Conservation (phyloP, 92 coral and sea anemone species). For the Phenganax marumi region DNA sequence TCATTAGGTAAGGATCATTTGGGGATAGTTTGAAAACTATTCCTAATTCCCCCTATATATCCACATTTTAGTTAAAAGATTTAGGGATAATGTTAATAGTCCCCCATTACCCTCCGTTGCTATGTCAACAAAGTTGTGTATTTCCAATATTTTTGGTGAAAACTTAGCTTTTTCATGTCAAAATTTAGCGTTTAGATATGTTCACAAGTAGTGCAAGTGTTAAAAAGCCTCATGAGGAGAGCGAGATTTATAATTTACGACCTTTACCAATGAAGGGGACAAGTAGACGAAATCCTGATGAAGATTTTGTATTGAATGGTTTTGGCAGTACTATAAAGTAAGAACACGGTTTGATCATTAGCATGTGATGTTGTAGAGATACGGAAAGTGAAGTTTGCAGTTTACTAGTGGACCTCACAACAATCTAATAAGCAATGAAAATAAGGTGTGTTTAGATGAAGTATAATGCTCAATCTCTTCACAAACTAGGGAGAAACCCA, state of each 20-base stretch:
- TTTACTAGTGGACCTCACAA: too few species aligned
- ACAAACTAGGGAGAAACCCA: slow-evolving; percentile 61
- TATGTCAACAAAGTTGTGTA: neutral
- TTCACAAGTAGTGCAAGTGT: slow-evolving; percentile 82
- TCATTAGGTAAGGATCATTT: neutral
- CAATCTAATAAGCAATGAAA: neutral
- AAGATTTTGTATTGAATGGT: slow-evolving; percentile 86
- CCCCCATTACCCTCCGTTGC: slow-evolving; percentile 3
- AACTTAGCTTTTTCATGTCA: neutral
- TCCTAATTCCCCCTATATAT: neutral
- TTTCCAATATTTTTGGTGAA: neutral
- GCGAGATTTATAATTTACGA: slow-evolving; percentile 66
- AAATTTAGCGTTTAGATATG: slow-evolving; percentile 46
- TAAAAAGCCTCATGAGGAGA: slow-evolving; percentile 56
- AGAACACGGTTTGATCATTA: neutral
- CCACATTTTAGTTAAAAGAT: neutral
- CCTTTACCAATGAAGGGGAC: slow-evolving; percentile 88
- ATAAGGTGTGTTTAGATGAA: too few species aligned
- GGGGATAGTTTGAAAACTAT: neutral
- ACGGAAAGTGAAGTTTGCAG: neutral
- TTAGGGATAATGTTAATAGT: neutral
- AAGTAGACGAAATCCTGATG: slow-evolving; percentile 88
- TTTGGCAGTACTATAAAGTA: slow-evolving; percentile 73
- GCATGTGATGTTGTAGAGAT: neutral
- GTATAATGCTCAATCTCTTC: neutral